These are phyloP conservation scores for Notodonta dromedarius DNA, from an alignment of 2,888 invertebrate genomes.

Conservation along the genomic window DNA sequence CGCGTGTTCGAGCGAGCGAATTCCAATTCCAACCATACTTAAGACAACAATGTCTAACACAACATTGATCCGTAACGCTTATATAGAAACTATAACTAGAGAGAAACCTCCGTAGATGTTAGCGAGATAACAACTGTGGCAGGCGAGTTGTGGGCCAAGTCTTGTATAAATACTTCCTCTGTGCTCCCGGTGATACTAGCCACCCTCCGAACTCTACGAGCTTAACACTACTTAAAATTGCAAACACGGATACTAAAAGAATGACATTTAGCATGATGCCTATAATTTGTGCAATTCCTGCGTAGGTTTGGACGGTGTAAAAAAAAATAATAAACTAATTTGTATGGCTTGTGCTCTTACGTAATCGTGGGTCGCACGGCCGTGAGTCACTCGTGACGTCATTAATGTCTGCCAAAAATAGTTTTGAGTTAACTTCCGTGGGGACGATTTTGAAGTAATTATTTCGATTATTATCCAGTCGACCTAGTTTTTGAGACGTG, in stretches of 20 bases:
- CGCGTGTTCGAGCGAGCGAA: too few species aligned
- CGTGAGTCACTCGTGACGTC: slow-evolving; percentile 33
- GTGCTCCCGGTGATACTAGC: not conserved
- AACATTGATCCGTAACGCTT: too few species aligned
- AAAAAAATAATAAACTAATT: slow-evolving; percentile 34
- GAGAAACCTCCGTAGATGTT: too few species aligned
- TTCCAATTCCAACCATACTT: too few species aligned
- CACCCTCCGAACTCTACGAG: not conserved
- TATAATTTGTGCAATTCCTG: slow-evolving; percentile 4
- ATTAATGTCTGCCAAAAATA: slow-evolving; percentile 30
- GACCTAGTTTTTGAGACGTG: too few species aligned
- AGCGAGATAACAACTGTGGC: too few species aligned
- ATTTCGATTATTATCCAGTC: too few species aligned
- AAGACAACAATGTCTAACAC: too few species aligned
- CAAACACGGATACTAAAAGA: slow-evolving; percentile 1
- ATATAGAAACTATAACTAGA: too few species aligned
- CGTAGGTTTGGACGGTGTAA: slow-evolving; percentile 7
- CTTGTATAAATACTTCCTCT: too few species aligned
- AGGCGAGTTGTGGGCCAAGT: too few species aligned
- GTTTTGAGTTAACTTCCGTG: slow-evolving; percentile 22
- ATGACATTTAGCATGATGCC: slow-evolving; percentile 2
- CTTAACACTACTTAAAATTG: not conserved
- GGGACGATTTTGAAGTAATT: not conserved
- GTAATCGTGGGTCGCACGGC: slow-evolving; percentile 20
- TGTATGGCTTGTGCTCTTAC: slow-evolving; percentile 32